phyloP scores from a whole-genome alignment of 2,888 invertebrate genomes.

The Apodemia zela region DNA sequence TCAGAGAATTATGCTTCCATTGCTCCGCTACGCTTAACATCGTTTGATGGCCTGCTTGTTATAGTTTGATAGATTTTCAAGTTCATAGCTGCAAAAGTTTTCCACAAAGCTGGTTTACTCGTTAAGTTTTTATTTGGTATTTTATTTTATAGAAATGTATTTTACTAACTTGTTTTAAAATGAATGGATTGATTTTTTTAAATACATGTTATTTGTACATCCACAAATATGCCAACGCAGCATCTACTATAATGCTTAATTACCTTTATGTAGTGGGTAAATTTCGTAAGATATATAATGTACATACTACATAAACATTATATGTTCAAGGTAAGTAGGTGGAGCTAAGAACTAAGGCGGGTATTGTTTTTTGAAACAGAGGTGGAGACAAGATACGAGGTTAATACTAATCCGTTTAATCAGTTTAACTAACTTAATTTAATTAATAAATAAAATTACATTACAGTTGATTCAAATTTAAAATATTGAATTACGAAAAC shows the following conservation, averaged over 20 bases:
- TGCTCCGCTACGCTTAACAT: constrained; percentile 57
- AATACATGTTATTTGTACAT: neutral
- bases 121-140: constrained; percentile 37
- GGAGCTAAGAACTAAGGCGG: constrained; percentile 73
- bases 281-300: constrained; percentile 42
- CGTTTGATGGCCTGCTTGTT: constrained; percentile 71
- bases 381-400: constrained; percentile 49
- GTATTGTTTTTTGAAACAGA: constrained; percentile 76
- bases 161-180: too few species aligned
- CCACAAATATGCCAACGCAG: neutral
- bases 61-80: constrained; percentile 64
- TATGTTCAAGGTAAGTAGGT: constrained; percentile 71
- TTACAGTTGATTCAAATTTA: too few species aligned
- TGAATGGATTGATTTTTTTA: too few species aligned
- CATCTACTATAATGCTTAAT: too few species aligned
- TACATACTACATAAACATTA: constrained; percentile 66
- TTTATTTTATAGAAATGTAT: neutral
- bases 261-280: too few species aligned
- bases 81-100: constrained; percentile 65
- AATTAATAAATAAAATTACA: too few species aligned
- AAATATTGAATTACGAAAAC: too few species aligned
- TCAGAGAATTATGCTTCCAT: constrained; percentile 56
- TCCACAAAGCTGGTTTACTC: constrained; percentile 66
- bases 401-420: neutral
- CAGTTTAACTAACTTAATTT: too few species aligned